Percentiles rank a stretch among this genome's conserved stretches.
Evolutionary conservation across 1,140 invertebrate species (phyloP).

Genomic region (Melitaea cinxia): DNA sequence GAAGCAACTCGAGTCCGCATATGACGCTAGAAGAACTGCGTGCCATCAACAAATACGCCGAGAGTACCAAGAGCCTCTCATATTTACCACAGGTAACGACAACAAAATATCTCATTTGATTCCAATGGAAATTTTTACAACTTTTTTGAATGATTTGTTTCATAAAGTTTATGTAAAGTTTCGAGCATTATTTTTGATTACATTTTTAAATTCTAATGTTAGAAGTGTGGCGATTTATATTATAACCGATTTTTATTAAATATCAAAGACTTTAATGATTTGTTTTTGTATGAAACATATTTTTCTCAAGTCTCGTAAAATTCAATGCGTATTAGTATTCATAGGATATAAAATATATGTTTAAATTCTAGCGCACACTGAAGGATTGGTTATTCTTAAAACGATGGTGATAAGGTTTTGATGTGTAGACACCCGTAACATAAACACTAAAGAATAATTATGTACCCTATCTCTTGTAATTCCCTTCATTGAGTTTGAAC

Average conservation of each 20-base stretch:
- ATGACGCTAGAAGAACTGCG: slow-evolving; percentile 92
- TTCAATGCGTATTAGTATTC: neutral
- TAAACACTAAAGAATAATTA: slow-evolving; percentile 45
- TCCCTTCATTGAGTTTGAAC: slow-evolving; percentile 47
- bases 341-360: slow-evolving; percentile 49
- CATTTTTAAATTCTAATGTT: too few species aligned
- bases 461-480: slow-evolving; percentile 51
- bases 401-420: slow-evolving; percentile 71
- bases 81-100: slow-evolving; percentile 95
- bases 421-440: slow-evolving; percentile 64
- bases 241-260: too few species aligned
- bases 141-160: too few species aligned
- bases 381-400: slow-evolving; percentile 70
- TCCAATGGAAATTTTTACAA: too few species aligned
- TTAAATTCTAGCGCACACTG: slow-evolving; percentile 78
- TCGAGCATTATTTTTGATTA: too few species aligned
- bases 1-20: slow-evolving; percentile 83
- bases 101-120: slow-evolving; percentile 4
- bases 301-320: neutral
- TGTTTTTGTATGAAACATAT: too few species aligned
- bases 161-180: too few species aligned
- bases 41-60: slow-evolving; percentile 94
- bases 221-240: too few species aligned
- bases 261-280: neutral
- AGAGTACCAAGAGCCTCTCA: slow-evolving; percentile 94